Evolutionary conservation across 2,888 invertebrate species (phyloP), one percentile per base, ranked within the genome.

Genomic region (Parnassius apollo): DNA sequence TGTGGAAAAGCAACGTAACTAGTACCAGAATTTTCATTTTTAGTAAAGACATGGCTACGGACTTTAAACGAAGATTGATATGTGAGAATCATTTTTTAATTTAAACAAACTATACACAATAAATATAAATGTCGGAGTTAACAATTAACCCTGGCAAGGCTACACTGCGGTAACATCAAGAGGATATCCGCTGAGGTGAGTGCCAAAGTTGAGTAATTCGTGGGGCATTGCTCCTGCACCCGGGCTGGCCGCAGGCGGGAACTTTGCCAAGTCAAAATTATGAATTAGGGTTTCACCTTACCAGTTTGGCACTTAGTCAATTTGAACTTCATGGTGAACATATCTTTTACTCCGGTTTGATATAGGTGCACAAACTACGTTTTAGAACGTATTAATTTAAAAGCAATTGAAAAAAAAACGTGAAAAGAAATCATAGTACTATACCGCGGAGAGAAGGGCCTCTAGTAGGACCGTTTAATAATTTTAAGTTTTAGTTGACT

Each of bases 261-360:
- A 56, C 56, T 50, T 63, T 63, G 63, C 63, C 64, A 64, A 64
- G 25, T 4, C 52, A 49, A 42, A 52, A 52, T 59, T 59, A 56
- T 51, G 50, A 63, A 59, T 63, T 59, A 63, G 55, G 54, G 59
- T 55, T 53, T 62, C 52, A 63, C 63, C 59, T 63, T 55, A 59
- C 63, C 63, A 51, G 59, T 50, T 59, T 63, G 63, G 63, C 63
- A 51, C 42, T 63, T 10, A 45, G 59, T 55, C 63, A 58, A 63
- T 55, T 22, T 55, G 48, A 48, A 57, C 42, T 51, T 42, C 4
- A 2, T 35, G 35, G 35, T 45, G 11, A 13, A 9, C 25, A n/a
- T 46, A 12, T 25, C 35, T 22, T 25, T 12, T 9, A 48, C 4
- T 25, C 0, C 7, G 48, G 2, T 35, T 18, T 12, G n/a, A 35